A percentile compares a stretch with the other conserved stretches of the same genome.
phyloP scores from a whole-genome alignment of 2,797 vertebrate species.

The Xenopus petersii region DNA sequence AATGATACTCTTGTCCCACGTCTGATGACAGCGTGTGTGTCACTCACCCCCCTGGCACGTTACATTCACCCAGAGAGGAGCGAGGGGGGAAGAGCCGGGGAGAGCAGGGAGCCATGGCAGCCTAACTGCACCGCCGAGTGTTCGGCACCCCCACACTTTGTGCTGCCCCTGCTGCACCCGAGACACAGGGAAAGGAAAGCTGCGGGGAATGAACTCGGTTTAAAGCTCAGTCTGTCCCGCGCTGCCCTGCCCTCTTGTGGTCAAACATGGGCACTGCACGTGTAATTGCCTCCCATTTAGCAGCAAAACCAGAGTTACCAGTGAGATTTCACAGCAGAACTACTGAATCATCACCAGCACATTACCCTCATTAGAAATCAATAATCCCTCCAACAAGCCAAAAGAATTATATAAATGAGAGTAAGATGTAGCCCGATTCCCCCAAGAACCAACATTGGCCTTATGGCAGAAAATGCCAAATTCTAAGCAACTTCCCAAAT shows the following conservation, averaged over 20 bases:
- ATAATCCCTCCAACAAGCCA: too few species aligned
- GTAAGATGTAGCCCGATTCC: too few species aligned
- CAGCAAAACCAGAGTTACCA: too few species aligned
- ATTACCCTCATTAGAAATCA: too few species aligned
- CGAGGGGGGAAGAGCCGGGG: conserved; percentile 49
- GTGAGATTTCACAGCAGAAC: too few species aligned
- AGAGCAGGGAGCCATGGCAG: conserved; percentile 30
- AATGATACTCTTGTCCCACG: conserved; percentile 52
- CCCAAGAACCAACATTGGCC: too few species aligned
- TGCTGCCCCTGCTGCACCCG: conserved; percentile 39
- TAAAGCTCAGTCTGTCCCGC: conserved; percentile 60
- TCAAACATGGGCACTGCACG: neutral
- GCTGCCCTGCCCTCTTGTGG: conserved; percentile 67
- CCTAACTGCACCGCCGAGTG: conserved; percentile 31
- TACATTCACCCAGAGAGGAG: conserved; percentile 25
- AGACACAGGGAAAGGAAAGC: conserved; percentile 65
- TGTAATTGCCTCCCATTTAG: too few species aligned
- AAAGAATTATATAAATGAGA: too few species aligned
- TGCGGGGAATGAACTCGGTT: conserved; percentile 69
- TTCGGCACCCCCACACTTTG: conserved; percentile 10
- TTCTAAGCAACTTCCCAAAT: too few species aligned
- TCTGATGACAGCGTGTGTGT: conserved; percentile 23
- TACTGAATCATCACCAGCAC: too few species aligned
- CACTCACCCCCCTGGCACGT: conserved; percentile 29
- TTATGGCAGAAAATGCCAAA: too few species aligned